A percentile compares a stretch with the other conserved stretches of the same genome.
Conservation (phyloP, 2,888 invertebrate genomes). For the Chrysolina americana region DNA sequence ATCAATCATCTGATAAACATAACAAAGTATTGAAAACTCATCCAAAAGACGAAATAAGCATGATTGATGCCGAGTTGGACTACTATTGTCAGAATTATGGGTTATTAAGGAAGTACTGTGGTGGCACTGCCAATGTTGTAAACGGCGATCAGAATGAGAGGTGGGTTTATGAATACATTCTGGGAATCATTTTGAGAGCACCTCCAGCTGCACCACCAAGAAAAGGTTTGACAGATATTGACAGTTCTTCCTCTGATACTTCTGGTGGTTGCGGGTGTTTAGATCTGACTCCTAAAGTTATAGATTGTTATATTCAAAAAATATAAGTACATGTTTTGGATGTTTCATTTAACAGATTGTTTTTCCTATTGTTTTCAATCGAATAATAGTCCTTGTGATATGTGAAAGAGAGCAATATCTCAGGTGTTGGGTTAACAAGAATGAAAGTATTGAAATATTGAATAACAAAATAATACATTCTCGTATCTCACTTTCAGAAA, state of each 20-base stretch:
- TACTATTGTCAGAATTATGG: slow-evolving; percentile 68
- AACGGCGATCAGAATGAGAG: slow-evolving; percentile 65
- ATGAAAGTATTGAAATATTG: too few species aligned
- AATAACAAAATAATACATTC: too few species aligned
- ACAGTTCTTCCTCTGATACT: slow-evolving; percentile 29
- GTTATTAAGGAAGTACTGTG: slow-evolving; percentile 66
- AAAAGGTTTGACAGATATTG: slow-evolving; percentile 40
- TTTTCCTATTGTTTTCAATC: too few species aligned
- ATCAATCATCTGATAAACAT: slow-evolving; percentile 48
- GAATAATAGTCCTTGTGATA: too few species aligned
- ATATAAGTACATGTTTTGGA: neutral
- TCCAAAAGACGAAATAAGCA: slow-evolving; percentile 62
- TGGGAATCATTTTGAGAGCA: slow-evolving; percentile 59
- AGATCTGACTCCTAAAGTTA: slow-evolving; percentile 41
- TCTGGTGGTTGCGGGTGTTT: slow-evolving; percentile 43
- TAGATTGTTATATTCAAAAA: slow-evolving; percentile 43
- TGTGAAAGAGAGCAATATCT: too few species aligned
- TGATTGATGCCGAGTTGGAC: slow-evolving; percentile 65
- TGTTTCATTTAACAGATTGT: neutral
- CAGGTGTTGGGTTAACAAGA: too few species aligned
- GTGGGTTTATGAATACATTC: slow-evolving; percentile 57
- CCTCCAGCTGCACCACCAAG: slow-evolving; percentile 52
- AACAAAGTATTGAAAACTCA: slow-evolving; percentile 60
- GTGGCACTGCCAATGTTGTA: slow-evolving; percentile 62
- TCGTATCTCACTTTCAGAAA: too few species aligned